phyloP scores from a whole-genome alignment of 2,888 invertebrate genomes.

The Ophion costatus region DNA sequence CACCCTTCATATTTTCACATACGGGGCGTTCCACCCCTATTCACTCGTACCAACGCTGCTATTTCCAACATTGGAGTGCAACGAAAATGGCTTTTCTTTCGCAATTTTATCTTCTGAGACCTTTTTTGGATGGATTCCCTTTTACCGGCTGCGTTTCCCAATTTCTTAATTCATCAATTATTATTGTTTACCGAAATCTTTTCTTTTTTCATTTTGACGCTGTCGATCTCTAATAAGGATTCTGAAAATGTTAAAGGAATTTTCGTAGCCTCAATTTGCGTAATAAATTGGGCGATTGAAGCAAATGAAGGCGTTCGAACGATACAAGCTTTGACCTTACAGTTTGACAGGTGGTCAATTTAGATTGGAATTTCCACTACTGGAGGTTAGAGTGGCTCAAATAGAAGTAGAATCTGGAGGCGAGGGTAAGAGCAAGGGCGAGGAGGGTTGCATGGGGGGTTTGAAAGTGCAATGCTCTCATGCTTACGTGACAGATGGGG shows the following conservation, averaged over 20 bases:
- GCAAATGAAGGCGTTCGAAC: neutral
- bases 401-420: constrained; percentile 20
- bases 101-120: no score
- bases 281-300: neutral
- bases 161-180: no score
- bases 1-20: constrained; percentile 29
- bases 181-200: neutral
- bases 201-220: neutral
- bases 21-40: neutral
- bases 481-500: constrained; percentile 65
- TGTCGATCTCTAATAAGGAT: neutral
- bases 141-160: no score
- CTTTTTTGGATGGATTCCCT: no score
- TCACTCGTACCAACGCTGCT: no score
- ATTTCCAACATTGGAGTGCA: no score
- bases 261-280: neutral
- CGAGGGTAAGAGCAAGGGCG: neutral
- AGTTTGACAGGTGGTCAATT: neutral
- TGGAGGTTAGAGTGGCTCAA: constrained; percentile 1
- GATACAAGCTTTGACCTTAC: neutral
- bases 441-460: neutral
- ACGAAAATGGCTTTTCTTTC: no score
- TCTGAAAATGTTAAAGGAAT: neutral
- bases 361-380: neutral
- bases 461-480: constrained; percentile 18